Percentiles rank a stretch among this genome's conserved stretches.
Conservation (phyloP, 2,888 invertebrate genomes). For the Limnephilus rhombicus region DNA sequence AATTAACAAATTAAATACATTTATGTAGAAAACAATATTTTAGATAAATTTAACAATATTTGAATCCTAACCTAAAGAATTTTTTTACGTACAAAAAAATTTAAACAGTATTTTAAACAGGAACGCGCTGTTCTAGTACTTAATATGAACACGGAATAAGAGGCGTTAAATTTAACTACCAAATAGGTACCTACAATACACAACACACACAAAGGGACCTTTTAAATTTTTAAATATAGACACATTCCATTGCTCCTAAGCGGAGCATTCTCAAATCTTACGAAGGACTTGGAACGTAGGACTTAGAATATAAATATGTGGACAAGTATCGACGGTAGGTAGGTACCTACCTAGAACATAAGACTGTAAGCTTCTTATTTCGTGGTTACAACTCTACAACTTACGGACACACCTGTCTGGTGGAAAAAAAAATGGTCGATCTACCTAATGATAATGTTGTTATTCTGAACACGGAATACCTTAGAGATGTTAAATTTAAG, state of each 20-base stretch:
- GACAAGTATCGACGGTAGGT: too few species aligned
- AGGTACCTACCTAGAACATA: too few species aligned
- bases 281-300: too few species aligned
- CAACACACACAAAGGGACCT: background rate
- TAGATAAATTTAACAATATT: too few species aligned
- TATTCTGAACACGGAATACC: too few species aligned
- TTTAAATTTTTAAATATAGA: conserved; percentile 42
- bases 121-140: background rate
- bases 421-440: conserved; percentile 67
- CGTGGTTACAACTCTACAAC: conserved; percentile 63
- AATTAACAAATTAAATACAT: background rate
- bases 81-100: too few species aligned
- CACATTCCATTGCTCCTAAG: conserved; percentile 22
- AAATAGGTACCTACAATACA: background rate
- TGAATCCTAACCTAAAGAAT: too few species aligned
- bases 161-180: background rate
- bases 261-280: background rate
- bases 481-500: too few species aligned
- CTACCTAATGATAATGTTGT: background rate
- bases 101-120: background rate
- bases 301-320: too few species aligned
- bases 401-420: conserved; percentile 73
- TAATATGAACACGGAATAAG: background rate
- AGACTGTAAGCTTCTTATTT: too few species aligned
- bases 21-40: background rate